A percentile compares a stretch with the other conserved stretches of the same genome.
phyloP scores from a whole-genome alignment of 2,888 invertebrate species.

The Athrips mouffetella region DNA sequence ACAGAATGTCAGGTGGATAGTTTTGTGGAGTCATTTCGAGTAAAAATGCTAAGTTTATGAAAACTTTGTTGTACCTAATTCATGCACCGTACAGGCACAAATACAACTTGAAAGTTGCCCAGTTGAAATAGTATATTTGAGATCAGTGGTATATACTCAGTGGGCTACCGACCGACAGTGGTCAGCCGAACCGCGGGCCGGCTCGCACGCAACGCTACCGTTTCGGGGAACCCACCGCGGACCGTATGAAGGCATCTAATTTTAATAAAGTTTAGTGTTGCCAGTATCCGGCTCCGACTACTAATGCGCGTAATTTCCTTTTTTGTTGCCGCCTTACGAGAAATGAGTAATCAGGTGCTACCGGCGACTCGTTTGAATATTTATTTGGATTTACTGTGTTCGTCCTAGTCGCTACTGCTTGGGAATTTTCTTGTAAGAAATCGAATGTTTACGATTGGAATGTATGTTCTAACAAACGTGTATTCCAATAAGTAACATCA shows the following conservation, averaged over 20 bases:
- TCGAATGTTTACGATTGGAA: no score
- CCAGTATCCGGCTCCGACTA: conserved; percentile 6
- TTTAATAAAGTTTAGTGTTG: conserved; percentile 2
- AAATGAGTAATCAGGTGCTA: neutral
- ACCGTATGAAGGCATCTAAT: neutral
- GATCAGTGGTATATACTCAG: no score
- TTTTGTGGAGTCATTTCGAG: no score
- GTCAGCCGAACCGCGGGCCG: neutral
- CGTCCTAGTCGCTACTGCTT: neutral
- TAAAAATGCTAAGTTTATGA: no score
- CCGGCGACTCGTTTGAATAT: neutral
- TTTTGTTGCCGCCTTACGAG: conserved; percentile 6
- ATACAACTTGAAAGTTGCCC: no score
- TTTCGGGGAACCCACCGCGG: neutral
- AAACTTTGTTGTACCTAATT: no score
- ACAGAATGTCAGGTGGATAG: no score
- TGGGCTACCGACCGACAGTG: neutral
- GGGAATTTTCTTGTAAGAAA: no score
- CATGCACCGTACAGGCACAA: no score
- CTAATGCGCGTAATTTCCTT: conserved; percentile 6
- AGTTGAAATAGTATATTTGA: no score
- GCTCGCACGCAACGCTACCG: neutral
- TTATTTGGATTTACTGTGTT: neutral
- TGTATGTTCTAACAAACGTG: no score
- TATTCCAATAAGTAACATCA: no score